Conservation (phyloP, 2,113 vertebrate genomes). For the Pithys albifrons region DNA sequence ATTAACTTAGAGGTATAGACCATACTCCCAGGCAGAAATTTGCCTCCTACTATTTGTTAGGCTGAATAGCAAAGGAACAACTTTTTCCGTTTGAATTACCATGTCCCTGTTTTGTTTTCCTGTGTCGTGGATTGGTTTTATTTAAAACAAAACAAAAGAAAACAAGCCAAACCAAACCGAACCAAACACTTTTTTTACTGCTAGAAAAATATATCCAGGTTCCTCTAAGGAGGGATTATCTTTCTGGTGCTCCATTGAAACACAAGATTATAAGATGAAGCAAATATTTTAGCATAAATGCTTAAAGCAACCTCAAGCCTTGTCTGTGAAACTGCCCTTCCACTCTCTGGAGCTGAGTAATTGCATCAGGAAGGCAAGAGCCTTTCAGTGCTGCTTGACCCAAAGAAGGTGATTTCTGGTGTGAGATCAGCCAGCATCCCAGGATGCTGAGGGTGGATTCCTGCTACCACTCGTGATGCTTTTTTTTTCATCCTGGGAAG, state of each 20-base stretch:
- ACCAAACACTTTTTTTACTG: neutral
- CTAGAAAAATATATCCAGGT: neutral
- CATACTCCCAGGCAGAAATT: neutral
- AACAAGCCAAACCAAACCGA: no score
- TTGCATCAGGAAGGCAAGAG: neutral
- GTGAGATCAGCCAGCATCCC: neutral
- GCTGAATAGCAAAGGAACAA: neutral
- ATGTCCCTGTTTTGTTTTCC: neutral
- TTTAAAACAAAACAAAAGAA: neutral
- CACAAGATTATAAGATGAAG: neutral
- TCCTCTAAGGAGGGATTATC: neutral
- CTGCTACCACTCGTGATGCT: neutral
- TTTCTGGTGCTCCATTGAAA: neutral
- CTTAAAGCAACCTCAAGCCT: neutral
- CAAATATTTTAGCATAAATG: neutral
- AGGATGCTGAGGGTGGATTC: neutral
- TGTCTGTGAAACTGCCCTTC: neutral
- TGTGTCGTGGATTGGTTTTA: neutral
- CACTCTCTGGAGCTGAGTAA: neutral
- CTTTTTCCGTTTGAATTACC: neutral
- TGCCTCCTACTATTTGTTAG: slow-evolving; percentile 1
- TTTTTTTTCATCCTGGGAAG: neutral
- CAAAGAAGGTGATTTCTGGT: accelerated
- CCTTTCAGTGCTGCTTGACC: neutral
- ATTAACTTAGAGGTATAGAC: slow-evolving; percentile 36